Base-by-base conservation (phyloP, 2,113 vertebrate species). In the Meriones unguiculatus region DNA sequence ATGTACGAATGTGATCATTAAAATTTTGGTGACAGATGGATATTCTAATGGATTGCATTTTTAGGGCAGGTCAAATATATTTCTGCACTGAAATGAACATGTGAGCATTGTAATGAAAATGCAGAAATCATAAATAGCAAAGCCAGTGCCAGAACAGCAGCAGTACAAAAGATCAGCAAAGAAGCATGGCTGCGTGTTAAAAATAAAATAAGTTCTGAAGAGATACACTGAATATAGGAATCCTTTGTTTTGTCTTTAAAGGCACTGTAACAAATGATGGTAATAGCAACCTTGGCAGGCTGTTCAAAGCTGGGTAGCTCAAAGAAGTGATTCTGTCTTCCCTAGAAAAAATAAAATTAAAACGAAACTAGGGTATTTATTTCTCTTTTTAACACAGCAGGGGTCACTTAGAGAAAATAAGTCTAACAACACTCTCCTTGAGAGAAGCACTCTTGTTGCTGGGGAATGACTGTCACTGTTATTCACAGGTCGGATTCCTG, bases 181-280 rank as follows among this genome's bases (percentile, higher is more conserved):
- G 28, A 97, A 64, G 46, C 80, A 93, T 94, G 97, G 97, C 94
- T 92, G 87, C 93, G 95, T 97, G 59, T 92, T 97, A 96, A 98
- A 98, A 97, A 97, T 97, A 98, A 98, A 98, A 98, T 88, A 69
- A 87, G 13, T 96, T 98, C 93, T 89, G 93, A 98, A 97, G 87
- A 98, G 95, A 96, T 25, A 50, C 84, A 82, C 52, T 59, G 89
- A 96, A 90, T 84, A 96, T 41, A 93, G 87, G 67, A 62, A 91
- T 85, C 92, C 90, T 96, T 94, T 87, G 70, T 94, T 96, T 96
- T 95, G 96, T 95, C 95, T 96, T 94, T 92, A 76, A 96, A 97
- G 94, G 91, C 96, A 94, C 54, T 87, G 90, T 98, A 98, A 98
- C 98, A 98, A 98, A 97, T 97, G 97, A 94, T 96, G 69, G 85